Base-by-base conservation (phyloP, 2,888 invertebrate genomes). In the Doris montereyensis region DNA sequence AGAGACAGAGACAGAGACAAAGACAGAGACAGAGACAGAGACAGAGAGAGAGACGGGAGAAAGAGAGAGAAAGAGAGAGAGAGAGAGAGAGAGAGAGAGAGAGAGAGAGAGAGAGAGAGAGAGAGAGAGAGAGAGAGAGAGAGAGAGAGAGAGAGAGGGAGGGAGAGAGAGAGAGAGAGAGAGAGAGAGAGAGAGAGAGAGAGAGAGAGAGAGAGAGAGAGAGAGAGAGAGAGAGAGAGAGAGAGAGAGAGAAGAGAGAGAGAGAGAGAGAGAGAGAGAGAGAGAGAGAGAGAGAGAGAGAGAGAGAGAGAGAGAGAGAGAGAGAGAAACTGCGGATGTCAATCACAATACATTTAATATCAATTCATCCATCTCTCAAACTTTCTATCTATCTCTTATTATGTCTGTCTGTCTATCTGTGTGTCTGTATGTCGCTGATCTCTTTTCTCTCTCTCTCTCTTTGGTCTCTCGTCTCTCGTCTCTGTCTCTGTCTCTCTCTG, bases 251-350 rank as follows among this genome's bases (percentile, higher is more conserved):
- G 30, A 32, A 68, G 68, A 68, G 30, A 68, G 68, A 28, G 28
- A 28, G 68, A 68, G 68, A 68, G 67, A 67, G 26, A 67, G 67
- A 67, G 30, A 68, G 68, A 68, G 30, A 68, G 30, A 28, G 30
- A 68, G 68, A 68, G 1, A 68, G 68, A 68, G 2, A 68, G 68
- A 68, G 30, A 68, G 30, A 68, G 30, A 68, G 67, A 67, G 67
- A 67, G 67, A 67, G 26, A 24, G 24, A 67, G 67, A 67, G 67
- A 67, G 67, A 67, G 13, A 67, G 67, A 67, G 67, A 67, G 26
- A 67, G 67, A 67, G 26, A 67, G 67, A 17, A 41, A 41, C 52
- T 41, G 52, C 8, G 52, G 17, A 41, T 41, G 52, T 41, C 17
- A 5, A 41, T 17, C 5, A 5, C 5, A 10, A 10, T 41, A 10